Conservation (phyloP, 2,797 vertebrate species). For the Sciurus carolinensis region DNA sequence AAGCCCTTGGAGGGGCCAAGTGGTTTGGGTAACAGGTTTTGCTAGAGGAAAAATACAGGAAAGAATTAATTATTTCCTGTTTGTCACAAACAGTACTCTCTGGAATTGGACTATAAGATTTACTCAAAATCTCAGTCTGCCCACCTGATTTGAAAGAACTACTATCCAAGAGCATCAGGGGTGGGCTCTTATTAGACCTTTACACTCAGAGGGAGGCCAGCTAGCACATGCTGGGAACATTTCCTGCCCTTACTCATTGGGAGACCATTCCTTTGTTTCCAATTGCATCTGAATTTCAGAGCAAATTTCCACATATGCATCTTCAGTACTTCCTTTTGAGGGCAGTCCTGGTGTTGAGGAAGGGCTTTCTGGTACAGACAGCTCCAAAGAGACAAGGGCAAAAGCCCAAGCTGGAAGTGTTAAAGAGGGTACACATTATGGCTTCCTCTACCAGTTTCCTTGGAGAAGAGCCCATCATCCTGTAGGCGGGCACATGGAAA, state of each 20-base stretch:
- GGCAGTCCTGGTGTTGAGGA: neutral
- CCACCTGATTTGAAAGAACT: neutral
- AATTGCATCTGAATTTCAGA: slow-evolving; percentile 54
- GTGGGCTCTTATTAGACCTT: neutral
- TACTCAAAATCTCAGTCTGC: slow-evolving; percentile 43
- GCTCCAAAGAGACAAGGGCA: slow-evolving; percentile 15
- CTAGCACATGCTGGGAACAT: neutral
- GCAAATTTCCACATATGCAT: neutral
- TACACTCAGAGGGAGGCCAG: neutral
- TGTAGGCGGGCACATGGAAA: neutral
- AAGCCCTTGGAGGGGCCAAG: slow-evolving; percentile 31
- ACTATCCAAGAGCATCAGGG: neutral
- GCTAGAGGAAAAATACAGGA: slow-evolving; percentile 46
- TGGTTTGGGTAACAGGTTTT: slow-evolving; percentile 19
- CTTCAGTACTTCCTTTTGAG: slow-evolving; percentile 1
- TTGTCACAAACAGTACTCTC: slow-evolving; percentile 49
- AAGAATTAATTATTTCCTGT: slow-evolving; percentile 64
- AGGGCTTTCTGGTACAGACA: neutral
- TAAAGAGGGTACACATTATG: neutral
- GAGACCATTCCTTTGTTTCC: neutral
- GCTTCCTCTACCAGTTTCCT: slow-evolving; percentile 17
- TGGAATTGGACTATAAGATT: neutral
- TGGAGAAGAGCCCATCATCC: slow-evolving; percentile 18
- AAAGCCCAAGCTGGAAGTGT: slow-evolving; percentile 12
- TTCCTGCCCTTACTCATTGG: neutral